Conservation (phyloP, 2,888 invertebrate genomes). For the Aelia acuminata region DNA sequence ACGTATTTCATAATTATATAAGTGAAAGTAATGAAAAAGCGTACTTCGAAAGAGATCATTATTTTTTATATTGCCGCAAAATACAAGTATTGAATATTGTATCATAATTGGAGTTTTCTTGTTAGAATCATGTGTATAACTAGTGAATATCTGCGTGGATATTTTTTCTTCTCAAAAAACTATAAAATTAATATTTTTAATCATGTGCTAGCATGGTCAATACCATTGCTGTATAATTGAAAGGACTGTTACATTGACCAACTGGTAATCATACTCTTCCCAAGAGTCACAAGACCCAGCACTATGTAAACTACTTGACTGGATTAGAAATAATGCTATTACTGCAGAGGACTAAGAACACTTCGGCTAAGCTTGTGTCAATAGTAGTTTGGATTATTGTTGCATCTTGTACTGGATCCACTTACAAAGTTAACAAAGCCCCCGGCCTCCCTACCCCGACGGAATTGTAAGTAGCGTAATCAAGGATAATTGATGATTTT, state of each 20-base stretch:
- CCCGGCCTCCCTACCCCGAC: background rate
- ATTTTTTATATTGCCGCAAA: too few species aligned
- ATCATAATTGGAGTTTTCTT: too few species aligned
- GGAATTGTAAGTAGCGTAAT: background rate
- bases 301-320: conserved; percentile 46
- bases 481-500: background rate
- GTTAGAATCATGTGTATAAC: too few species aligned
- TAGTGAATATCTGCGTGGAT: too few species aligned
- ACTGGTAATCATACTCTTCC: background rate
- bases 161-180: too few species aligned
- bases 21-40: too few species aligned
- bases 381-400: conserved; percentile 56
- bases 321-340: conserved; percentile 45
- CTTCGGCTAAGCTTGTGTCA: conserved; percentile 53
- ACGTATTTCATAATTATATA: too few species aligned
- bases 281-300: conserved; percentile 13
- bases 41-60: too few species aligned
- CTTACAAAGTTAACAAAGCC: conserved; percentile 55
- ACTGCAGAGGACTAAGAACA: background rate
- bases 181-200: too few species aligned
- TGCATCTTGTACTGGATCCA: conserved; percentile 37
- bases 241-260: background rate
- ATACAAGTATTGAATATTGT: too few species aligned
- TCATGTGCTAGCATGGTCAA: background rate
- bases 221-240: background rate